Conservation (phyloP, 2,888 invertebrate species). For the Syrista parreyssii region DNA sequence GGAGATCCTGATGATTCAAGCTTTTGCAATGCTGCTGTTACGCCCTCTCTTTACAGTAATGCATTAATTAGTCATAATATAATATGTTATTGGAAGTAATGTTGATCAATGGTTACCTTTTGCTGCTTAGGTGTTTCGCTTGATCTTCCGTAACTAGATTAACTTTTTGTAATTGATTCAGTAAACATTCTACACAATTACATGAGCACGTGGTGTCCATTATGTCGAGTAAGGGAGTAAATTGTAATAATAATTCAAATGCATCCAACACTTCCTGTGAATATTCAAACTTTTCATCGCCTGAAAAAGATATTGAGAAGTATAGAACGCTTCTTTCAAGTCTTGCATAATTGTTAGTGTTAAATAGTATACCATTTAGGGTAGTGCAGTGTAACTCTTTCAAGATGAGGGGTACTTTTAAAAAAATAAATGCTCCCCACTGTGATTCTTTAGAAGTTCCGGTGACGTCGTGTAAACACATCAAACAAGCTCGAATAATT, state of each 20-base stretch:
- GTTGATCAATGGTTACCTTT: slow-evolving; percentile 62
- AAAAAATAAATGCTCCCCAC: slow-evolving; percentile 94
- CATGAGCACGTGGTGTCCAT: slow-evolving; percentile 91
- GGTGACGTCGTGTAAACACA: slow-evolving; percentile 88
- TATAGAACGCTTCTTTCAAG: slow-evolving; percentile 62
- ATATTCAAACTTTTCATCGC: slow-evolving; percentile 73
- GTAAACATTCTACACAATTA: slow-evolving; percentile 85
- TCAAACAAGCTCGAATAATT: slow-evolving; percentile 87
- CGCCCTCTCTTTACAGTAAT: slow-evolving; percentile 71
- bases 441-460: slow-evolving; percentile 87
- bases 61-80: slow-evolving; percentile 1
- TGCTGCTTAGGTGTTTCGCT: slow-evolving; percentile 75
- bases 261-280: slow-evolving; percentile 84
- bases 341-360: not conserved
- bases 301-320: slow-evolving; percentile 21
- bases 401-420: slow-evolving; percentile 88
- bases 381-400: slow-evolving; percentile 75
- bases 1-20: slow-evolving; percentile 77
- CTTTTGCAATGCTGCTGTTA: slow-evolving; percentile 74
- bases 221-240: slow-evolving; percentile 85
- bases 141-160: slow-evolving; percentile 84
- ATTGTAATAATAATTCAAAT: slow-evolving; percentile 86
- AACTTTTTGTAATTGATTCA: slow-evolving; percentile 84
- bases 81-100: slow-evolving; percentile 3
- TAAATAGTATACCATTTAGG: slow-evolving; percentile 63